Conservation (phyloP, 2,888 invertebrate species). For the Emmelina monodactyla region DNA sequence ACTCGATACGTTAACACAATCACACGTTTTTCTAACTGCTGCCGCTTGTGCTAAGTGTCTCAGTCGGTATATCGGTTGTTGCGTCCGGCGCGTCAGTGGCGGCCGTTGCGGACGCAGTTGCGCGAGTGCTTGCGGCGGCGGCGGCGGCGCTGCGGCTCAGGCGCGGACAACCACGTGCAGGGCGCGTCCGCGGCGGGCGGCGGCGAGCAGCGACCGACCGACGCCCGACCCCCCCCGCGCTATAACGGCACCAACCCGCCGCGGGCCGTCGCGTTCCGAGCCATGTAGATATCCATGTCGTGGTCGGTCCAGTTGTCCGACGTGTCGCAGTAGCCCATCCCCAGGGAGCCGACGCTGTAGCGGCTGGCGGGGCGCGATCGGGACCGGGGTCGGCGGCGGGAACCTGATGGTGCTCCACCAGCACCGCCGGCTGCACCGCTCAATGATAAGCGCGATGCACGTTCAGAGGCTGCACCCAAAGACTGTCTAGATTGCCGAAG, state of each 20-base stretch:
- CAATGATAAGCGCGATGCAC: conserved; percentile 79
- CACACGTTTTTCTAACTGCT: too few species aligned
- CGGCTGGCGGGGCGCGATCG: conserved; percentile 83
- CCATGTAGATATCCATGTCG: conserved; percentile 95
- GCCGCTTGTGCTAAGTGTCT: background rate
- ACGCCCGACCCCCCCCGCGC: conserved; percentile 41
- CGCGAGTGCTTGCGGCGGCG: conserved; percentile 4
- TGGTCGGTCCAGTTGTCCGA: conserved; percentile 95
- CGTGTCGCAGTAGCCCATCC: conserved; percentile 87
- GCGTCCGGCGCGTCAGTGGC: conserved; percentile 16
- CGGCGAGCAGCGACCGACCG: conserved; percentile 27
- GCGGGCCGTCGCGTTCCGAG: conserved; percentile 86
- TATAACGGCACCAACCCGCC: conserved; percentile 86
- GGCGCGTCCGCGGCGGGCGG: conserved; percentile 22
- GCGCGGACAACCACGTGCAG: conserved; percentile 23
- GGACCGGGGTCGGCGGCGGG: conserved; percentile 78
- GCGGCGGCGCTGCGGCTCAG: conserved; percentile 20
- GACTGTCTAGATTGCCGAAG: conserved; percentile 87
- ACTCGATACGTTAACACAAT: too few species aligned
- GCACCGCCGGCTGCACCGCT: conserved; percentile 70
- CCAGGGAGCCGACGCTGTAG: conserved; percentile 81
- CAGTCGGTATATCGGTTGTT: conserved; percentile 6
- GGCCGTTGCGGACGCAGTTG: conserved; percentile 9
- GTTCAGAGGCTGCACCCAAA: conserved; percentile 81
- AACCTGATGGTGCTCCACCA: conserved; percentile 65